Base-by-base conservation (phyloP, 2,888 invertebrate species). In the Nomada fucata region DNA sequence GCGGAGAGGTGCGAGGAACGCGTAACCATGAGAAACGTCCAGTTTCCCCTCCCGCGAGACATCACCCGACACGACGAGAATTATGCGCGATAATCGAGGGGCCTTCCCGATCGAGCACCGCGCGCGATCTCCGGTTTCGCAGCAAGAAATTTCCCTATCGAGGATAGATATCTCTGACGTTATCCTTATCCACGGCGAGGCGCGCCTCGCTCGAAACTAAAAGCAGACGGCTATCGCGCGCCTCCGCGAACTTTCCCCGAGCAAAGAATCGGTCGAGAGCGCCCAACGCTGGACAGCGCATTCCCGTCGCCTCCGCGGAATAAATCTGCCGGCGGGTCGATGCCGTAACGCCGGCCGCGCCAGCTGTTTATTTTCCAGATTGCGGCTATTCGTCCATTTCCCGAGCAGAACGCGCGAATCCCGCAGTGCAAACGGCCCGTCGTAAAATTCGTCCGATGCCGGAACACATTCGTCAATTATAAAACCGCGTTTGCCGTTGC, bases 351-450 rank as follows among this genome's bases (percentile, higher is more conserved):
- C 53, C 50, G 65, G 47, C 65, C 77, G 42, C 44, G 50, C 42
- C 23, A 23, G 67, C 61, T 78, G 78, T 78, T 78, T 78, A 78
- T 78, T 78, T 78, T 68, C 76, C 78, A 78, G 78, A 78, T 78
- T 68, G 76, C 67, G 13, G 60, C 78, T 53, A 75, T 75, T 78
- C 77, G 76, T 78, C 67, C 36, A 53, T 15, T 44, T 52, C 15
- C n/a, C 67, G 23, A 76, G 61, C 76, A 23, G 29, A 36, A 23
- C 76, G 29, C 7, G 47, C 75, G 75, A 75, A 78, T 75, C 55
- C 10, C 29, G 4, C 23, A 3, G 18, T 9, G 59, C 53, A 9
- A 68, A 63, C 42, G 36, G 20, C 23, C 36, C 55, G 36, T 29
- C 23, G 64, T 44, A 55, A 75, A 59, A 67, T 36, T 11, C 75